Percentiles rank a stretch among this genome's conserved stretches.
Evolutionary conservation across 2,888 invertebrate genomes (phyloP).

Genomic region (Mycogona germanica): DNA sequence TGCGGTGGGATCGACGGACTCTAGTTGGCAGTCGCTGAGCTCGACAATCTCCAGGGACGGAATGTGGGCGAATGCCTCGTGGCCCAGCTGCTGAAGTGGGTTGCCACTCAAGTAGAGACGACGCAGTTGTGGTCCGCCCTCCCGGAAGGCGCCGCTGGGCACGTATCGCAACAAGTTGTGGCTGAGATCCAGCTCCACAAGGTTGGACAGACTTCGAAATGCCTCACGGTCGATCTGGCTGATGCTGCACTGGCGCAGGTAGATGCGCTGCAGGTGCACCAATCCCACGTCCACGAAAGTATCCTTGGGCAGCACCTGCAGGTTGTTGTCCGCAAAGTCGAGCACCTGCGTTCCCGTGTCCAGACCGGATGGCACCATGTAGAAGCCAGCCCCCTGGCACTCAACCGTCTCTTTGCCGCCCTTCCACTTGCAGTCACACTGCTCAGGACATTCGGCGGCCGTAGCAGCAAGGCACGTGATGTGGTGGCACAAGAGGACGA

Average conservation of each 20-base stretch:
- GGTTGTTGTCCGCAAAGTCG: constrained; percentile 26
- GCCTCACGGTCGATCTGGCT: constrained; percentile 26
- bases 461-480: constrained; percentile 16
- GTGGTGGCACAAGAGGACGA: constrained; percentile 2
- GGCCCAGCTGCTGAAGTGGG: constrained; percentile 53
- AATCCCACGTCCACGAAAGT: constrained; percentile 26
- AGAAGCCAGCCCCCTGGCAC: constrained; percentile 69
- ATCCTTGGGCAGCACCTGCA: constrained; percentile 25
- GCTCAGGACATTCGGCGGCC: constrained; percentile 48
- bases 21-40: constrained; percentile 56
- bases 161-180: constrained; percentile 24
- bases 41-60: constrained; percentile 59
- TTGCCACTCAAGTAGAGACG: constrained; percentile 55
- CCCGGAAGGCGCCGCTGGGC: constrained; percentile 24
- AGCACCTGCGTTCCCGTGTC: constrained; percentile 26
- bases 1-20: constrained; percentile 47
- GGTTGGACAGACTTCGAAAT: constrained; percentile 26
- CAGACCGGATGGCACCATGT: constrained; percentile 51
- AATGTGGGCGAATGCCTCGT: constrained; percentile 64
- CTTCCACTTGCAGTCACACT: constrained; percentile 81
- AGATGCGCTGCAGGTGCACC: constrained; percentile 27
- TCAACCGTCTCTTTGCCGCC: constrained; percentile 79
- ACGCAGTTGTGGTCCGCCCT: constrained; percentile 23
- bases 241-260: constrained; percentile 25
- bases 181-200: constrained; percentile 27